Evolutionary conservation across 1,140 invertebrate species (phyloP), one percentile per base, ranked within the genome.

Genomic region (Colletes gigas): DNA sequence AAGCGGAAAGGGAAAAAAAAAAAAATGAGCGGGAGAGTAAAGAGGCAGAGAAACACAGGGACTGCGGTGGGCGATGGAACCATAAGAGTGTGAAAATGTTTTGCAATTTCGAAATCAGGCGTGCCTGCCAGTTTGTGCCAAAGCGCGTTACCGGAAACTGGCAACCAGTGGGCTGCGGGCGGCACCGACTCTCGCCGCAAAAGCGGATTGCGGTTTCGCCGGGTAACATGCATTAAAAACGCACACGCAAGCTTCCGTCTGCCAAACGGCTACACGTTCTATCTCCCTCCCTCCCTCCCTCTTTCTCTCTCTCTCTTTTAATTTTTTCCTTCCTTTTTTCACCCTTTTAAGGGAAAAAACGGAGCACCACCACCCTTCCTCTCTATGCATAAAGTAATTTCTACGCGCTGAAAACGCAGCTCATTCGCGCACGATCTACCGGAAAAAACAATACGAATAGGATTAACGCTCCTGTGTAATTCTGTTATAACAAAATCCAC

Each of bases 41-140:
- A 69, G 21, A 47, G 44, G 30, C 21, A 54, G 60, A 12, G 21
- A 59, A 74, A 54, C 59, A 63, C 59, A 70, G 69, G 60, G 78
- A 71, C 52, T 72, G 69, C 84, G 83, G 77, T 65, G 57, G 30
- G 83, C 83, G 82, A 83, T 83, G 85, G 78, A 92, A 90, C 88
- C 91, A 92, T 88, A 83, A 89, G 90, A 93, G 92, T 91, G 92
- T 93, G 91, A 93, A 93, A 93, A 93, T 93, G 91, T 93, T 93
- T 93, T 92, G 91, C 92, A 93, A 92, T 92, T 88, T 88, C 88
- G 89, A 92, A 92, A 93, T 92, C 90, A 91, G 89, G 88, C 90
- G 87, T 91, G 88, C 87, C 81, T 86, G 76, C 50, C 65, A 71
- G 81, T 79, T 75, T 90, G 82, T 84, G 86, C 86, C 81, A 91